A percentile compares a stretch with the other conserved stretches of the same genome.
These are phyloP conservation scores for Homalodisca vitripennis DNA, from an alignment of 1,140 invertebrate genomes.

Conservation along the genomic window DNA sequence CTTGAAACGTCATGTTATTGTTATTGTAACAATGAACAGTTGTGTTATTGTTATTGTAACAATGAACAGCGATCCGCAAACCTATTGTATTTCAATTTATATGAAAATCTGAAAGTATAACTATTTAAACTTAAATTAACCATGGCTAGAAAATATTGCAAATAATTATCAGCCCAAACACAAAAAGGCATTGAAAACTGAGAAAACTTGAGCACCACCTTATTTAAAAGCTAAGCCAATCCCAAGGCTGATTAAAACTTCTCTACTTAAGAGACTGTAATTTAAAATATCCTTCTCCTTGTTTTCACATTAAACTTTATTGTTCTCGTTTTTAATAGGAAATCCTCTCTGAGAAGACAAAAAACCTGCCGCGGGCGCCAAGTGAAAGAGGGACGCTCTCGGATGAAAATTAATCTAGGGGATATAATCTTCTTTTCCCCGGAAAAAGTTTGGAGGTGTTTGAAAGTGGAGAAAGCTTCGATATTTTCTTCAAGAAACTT, in stretches of 20 bases:
- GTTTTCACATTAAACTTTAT: constrained; percentile 20
- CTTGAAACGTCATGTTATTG: too few relatives aligned
- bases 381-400: background rate
- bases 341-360: background rate
- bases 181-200: too few relatives aligned
- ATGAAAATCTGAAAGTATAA: too few relatives aligned
- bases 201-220: too few relatives aligned
- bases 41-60: too few relatives aligned
- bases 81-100: too few relatives aligned
- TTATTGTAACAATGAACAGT: too few relatives aligned
- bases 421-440: constrained; percentile 16
- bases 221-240: constrained; percentile 21
- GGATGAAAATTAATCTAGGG: constrained; percentile 8
- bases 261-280: constrained; percentile 21
- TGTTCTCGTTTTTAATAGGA: constrained; percentile 18
- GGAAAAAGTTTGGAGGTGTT: constrained; percentile 13
- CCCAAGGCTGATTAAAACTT: constrained; percentile 18
- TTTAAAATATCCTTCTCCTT: constrained; percentile 22
- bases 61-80: too few relatives aligned
- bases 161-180: too few relatives aligned
- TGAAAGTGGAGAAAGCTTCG: constrained; percentile 7
- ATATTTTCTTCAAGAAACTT: constrained; percentile 3
- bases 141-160: too few relatives aligned
- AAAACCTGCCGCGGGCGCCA: background rate
- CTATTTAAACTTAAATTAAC: too few relatives aligned